phyloP scores from a whole-genome alignment of 2,888 invertebrate species.

The Candidula unifasciata region DNA sequence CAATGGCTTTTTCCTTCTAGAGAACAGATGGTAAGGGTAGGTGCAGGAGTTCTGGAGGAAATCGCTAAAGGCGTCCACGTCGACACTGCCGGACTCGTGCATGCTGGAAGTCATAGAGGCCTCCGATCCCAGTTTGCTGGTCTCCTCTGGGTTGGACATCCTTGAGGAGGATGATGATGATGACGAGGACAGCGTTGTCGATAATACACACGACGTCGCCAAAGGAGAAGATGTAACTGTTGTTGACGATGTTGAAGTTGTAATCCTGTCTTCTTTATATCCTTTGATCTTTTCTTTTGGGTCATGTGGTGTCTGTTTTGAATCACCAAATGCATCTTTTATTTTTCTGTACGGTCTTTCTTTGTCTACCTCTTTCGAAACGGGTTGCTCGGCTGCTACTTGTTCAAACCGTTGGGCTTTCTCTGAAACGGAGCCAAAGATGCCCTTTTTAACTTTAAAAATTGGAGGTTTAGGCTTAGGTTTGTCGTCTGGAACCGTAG shows the following conservation, averaged over 20 bases:
- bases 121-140: slow-evolving; percentile 3
- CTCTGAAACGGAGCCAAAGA: slow-evolving; percentile 45
- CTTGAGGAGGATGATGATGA: background rate
- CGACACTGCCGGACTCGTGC: slow-evolving; percentile 39
- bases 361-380: slow-evolving; percentile 6
- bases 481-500: slow-evolving; percentile 4
- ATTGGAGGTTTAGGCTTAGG: background rate
- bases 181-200: background rate
- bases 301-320: background rate
- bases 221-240: slow-evolving; percentile 11
- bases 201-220: background rate
- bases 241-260: background rate
- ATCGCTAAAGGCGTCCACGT: slow-evolving; percentile 43
- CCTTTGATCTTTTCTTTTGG: slow-evolving; percentile 4
- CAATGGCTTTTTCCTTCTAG: slow-evolving; percentile 46
- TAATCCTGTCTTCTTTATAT: background rate
- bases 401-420: slow-evolving; percentile 35
- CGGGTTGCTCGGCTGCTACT: background rate
- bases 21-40: slow-evolving; percentile 47
- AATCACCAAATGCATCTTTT: slow-evolving; percentile 15
- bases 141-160: slow-evolving; percentile 46
- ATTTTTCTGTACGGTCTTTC: slow-evolving; percentile 12
- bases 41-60: slow-evolving; percentile 42
- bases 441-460: slow-evolving; percentile 25
- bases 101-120: background rate